Conservation (phyloP, 2,113 vertebrate species). For the Xiphophorus maculatus region DNA sequence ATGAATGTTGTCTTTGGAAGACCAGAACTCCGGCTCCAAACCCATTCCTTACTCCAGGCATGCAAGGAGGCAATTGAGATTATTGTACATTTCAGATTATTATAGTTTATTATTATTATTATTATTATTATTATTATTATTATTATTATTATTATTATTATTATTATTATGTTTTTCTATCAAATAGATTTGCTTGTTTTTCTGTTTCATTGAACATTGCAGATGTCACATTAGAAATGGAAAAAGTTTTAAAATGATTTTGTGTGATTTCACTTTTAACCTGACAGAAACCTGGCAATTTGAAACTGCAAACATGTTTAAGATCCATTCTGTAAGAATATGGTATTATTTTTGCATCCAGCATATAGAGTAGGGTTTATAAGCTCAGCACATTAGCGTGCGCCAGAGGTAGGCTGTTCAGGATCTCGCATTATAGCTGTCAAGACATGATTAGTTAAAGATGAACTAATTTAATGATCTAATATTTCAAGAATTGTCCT, state of each 20-base stretch:
- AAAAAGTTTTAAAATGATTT: not conserved
- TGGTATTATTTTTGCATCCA: not conserved
- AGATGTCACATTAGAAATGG: no score
- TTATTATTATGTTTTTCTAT: not conserved
- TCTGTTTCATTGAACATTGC: not conserved
- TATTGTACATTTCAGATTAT: not conserved
- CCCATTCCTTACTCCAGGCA: not conserved
- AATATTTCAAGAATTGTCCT: slow-evolving; percentile 59
- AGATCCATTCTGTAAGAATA: not conserved
- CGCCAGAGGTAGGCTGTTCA: slow-evolving; percentile 55
- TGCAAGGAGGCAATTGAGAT: not conserved
- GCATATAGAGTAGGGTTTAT: slow-evolving; percentile 28
- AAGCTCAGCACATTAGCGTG: slow-evolving; percentile 68
- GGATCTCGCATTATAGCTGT: slow-evolving; percentile 65
- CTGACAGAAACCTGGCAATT: not conserved
- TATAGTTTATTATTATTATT: not conserved
- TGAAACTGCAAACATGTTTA: not conserved
- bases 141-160: not conserved
- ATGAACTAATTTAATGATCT: slow-evolving; percentile 76
- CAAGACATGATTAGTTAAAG: slow-evolving; percentile 64
- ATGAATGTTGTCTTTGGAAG: no score
- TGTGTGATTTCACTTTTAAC: not conserved
- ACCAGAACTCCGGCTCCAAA: not conserved
- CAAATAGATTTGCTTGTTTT: not conserved
- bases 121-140: not conserved